Percentiles rank a stretch among this genome's conserved stretches.
phyloP scores from a whole-genome alignment of 1,140 invertebrate species.

The Drosophila pruinosa region DNA sequence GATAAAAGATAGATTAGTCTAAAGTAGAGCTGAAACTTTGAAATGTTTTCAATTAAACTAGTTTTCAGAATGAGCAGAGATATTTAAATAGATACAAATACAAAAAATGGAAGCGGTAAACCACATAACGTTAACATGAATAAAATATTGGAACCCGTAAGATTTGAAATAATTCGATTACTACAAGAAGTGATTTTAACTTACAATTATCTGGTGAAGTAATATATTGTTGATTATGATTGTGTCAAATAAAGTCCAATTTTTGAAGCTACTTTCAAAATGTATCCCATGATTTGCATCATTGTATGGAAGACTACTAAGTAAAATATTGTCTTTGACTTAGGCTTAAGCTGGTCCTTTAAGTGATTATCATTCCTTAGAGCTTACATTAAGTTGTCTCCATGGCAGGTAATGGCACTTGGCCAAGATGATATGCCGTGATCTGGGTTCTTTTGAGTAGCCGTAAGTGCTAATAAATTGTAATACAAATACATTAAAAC shows the following conservation, averaged over 20 bases:
- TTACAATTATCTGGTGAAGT: too few species aligned
- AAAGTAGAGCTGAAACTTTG: neutral
- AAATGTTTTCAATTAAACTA: neutral
- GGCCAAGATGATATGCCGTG: conserved; percentile 22
- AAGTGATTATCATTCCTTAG: neutral
- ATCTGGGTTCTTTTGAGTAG: conserved; percentile 39
- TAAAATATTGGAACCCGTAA: neutral
- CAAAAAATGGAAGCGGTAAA: neutral
- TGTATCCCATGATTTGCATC: neutral
- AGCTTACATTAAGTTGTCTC: neutral
- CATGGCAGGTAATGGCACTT: conserved; percentile 50
- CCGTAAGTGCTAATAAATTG: conserved; percentile 76
- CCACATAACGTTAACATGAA: too few species aligned
- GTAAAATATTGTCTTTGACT: conserved; percentile 1
- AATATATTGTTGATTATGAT: too few species aligned
- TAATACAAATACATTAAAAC: conserved; percentile 81
- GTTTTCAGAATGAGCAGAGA: neutral
- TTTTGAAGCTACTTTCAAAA: neutral
- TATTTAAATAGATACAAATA: neutral
- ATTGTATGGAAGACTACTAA: neutral
- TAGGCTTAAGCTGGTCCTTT: neutral
- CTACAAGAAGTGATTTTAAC: too few species aligned
- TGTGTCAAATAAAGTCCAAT: too few species aligned
- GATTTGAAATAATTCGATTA: neutral
- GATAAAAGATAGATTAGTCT: neutral